A percentile compares a stretch with the other conserved stretches of the same genome.
Conservation (phyloP, 2,797 vertebrate species). For the Trachurus trachurus region DNA sequence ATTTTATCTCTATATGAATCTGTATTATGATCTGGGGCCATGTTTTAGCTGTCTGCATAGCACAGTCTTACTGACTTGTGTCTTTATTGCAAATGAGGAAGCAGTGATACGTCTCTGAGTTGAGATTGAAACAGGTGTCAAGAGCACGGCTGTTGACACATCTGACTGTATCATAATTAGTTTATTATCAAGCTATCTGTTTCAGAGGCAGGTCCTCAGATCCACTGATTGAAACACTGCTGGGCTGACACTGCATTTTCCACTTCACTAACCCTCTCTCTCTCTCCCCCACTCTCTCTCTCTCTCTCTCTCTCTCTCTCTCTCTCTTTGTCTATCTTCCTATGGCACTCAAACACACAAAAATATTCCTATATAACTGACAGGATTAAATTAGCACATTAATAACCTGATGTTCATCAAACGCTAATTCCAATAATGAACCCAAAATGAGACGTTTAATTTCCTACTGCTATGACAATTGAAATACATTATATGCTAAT, state of each 20-base stretch:
- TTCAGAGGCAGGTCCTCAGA: conserved; percentile 49
- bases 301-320: conserved; percentile 8
- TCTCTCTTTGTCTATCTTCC: conserved; percentile 13
- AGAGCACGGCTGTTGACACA: conserved; percentile 36
- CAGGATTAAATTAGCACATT: conserved; percentile 62
- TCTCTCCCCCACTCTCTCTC: not conserved
- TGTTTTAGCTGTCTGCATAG: not conserved
- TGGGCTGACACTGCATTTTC: conserved; percentile 54
- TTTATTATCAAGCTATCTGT: conserved; percentile 64
- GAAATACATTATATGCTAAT: conserved; percentile 27
- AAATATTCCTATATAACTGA: conserved; percentile 33
- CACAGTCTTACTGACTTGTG: not conserved
- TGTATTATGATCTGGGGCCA: not conserved
- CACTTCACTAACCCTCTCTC: conserved; percentile 37
- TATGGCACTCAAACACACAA: not conserved
- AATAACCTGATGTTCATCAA: conserved; percentile 56
- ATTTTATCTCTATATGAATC: not conserved
- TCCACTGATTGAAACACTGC: conserved; percentile 60
- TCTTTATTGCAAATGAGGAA: conserved; percentile 1
- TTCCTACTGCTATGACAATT: conserved; percentile 29
- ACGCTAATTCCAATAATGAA: conserved; percentile 63
- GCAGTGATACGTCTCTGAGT: not conserved
- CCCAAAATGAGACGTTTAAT: conserved; percentile 56
- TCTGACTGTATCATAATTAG: conserved; percentile 64
- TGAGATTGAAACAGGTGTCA: conserved; percentile 45